Evolutionary conservation across 2,888 invertebrate species (phyloP).

Genomic region (Heliconius aoede): DNA sequence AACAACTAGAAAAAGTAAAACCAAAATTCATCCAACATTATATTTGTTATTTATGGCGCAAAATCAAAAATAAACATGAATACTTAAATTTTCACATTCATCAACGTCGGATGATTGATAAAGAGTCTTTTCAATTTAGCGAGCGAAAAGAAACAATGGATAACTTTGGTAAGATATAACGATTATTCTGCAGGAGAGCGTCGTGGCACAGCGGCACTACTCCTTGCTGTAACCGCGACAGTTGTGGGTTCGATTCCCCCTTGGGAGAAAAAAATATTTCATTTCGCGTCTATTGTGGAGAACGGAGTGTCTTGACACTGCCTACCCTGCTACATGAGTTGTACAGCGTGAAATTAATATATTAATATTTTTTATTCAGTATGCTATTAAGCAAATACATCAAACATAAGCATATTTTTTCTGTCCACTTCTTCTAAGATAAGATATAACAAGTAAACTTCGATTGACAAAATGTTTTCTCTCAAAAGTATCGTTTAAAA

Average conservation of each 20-base stretch:
- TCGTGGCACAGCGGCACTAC: neutral
- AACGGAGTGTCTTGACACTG: neutral
- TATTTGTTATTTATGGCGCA: slow-evolving; percentile 20
- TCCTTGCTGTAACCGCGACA: neutral
- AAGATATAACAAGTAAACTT: too few species aligned
- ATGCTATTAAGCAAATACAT: too few species aligned
- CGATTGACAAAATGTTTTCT: too few species aligned
- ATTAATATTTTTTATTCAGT: neutral
- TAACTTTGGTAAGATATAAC: slow-evolving; percentile 42
- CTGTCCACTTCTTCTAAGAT: too few species aligned
- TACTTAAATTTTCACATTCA: slow-evolving; percentile 39
- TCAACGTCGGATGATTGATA: slow-evolving; percentile 42
- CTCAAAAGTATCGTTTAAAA: too few species aligned
- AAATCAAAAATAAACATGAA: slow-evolving; percentile 39
- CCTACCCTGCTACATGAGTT: neutral
- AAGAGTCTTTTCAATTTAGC: slow-evolving; percentile 29
- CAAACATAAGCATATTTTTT: too few species aligned
- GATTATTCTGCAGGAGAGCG: neutral
- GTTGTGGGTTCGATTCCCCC: neutral
- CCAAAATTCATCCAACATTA: neutral
- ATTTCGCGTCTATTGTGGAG: neutral
- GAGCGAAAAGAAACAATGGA: slow-evolving; percentile 40
- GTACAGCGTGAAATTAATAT: neutral
- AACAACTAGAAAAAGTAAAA: neutral
- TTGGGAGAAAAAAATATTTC: neutral